phyloP scores from a whole-genome alignment of 2,888 invertebrate genomes.

The Dryadula phaetusa region DNA sequence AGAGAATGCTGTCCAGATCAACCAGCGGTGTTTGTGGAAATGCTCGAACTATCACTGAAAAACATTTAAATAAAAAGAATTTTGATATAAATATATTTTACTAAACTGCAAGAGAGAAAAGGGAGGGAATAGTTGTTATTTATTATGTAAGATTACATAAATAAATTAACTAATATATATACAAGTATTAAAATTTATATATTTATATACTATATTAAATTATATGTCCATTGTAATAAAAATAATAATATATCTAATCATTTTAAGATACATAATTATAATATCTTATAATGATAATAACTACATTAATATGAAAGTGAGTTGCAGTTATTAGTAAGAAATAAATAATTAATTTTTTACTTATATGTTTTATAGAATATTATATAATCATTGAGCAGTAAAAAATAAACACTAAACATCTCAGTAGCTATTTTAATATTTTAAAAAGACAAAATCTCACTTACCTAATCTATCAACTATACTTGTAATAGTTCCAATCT shows the following conservation, averaged over 20 bases:
- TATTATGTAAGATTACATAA: neutral
- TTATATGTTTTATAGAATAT: too few species aligned
- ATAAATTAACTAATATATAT: too few species aligned
- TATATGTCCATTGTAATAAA: neutral
- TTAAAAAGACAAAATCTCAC: slow-evolving; percentile 35
- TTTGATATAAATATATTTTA: too few species aligned
- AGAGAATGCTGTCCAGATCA: slow-evolving; percentile 94
- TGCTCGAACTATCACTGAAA: slow-evolving; percentile 90
- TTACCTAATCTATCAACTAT: slow-evolving; percentile 89
- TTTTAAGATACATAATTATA: too few species aligned
- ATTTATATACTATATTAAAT: too few species aligned
- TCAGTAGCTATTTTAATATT: slow-evolving; percentile 3
- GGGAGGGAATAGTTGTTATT: neutral
- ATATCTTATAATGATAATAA: too few species aligned
- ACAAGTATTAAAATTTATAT: neutral
- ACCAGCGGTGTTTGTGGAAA: slow-evolving; percentile 90
- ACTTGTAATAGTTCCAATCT: slow-evolving; percentile 89
- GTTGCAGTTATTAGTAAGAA: too few species aligned
- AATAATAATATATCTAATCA: too few species aligned
- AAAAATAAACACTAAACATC: neutral
- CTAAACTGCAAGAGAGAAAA: neutral
- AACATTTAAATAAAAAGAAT: neutral
- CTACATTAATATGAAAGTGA: too few species aligned
- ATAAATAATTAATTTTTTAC: too few species aligned
- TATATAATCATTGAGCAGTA: neutral